These are phyloP conservation scores for Ceratina australensis DNA, from an alignment of 1,140 invertebrate genomes.

Conservation along the genomic window DNA sequence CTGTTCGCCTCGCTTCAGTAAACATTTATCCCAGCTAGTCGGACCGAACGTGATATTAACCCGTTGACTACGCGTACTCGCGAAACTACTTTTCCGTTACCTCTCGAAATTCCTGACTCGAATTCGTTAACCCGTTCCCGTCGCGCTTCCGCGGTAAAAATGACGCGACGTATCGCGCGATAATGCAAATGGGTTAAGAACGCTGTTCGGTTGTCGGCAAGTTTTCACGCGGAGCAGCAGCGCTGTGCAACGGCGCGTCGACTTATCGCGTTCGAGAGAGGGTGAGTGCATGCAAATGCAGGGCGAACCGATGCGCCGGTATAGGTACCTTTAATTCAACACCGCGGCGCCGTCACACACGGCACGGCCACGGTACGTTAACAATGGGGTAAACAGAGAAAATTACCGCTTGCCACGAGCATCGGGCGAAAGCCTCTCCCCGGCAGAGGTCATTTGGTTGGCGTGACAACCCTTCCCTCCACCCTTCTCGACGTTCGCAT, in stretches of 20 bases:
- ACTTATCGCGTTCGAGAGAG: slow-evolving; percentile 1
- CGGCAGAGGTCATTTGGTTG: slow-evolving; percentile 60
- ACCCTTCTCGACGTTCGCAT: slow-evolving; percentile 41
- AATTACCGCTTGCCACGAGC: slow-evolving; percentile 62
- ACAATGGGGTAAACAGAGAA: slow-evolving; percentile 66
- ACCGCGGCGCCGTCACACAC: slow-evolving; percentile 12
- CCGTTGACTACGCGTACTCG: too few relatives aligned
- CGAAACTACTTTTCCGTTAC: too few relatives aligned
- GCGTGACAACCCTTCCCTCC: slow-evolving; percentile 52
- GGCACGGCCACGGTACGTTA: slow-evolving; percentile 33
- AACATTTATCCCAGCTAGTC: too few relatives aligned
- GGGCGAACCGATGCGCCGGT: slow-evolving; percentile 6
- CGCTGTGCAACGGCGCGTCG: neutral
- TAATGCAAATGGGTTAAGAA: too few relatives aligned
- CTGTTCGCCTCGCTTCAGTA: neutral
- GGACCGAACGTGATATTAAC: too few relatives aligned
- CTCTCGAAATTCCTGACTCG: too few relatives aligned
- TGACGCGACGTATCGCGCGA: too few relatives aligned
- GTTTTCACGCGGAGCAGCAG: too few relatives aligned
- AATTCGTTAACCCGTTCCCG: too few relatives aligned
- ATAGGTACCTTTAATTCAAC: slow-evolving; percentile 25
- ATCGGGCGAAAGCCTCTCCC: slow-evolving; percentile 25
- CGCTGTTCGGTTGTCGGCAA: too few relatives aligned
- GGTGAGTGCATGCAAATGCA: neutral
- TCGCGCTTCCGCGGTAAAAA: too few relatives aligned